Evolutionary conservation across 2,888 invertebrate genomes (phyloP).

Genomic region (Platycheirus albimanus): DNA sequence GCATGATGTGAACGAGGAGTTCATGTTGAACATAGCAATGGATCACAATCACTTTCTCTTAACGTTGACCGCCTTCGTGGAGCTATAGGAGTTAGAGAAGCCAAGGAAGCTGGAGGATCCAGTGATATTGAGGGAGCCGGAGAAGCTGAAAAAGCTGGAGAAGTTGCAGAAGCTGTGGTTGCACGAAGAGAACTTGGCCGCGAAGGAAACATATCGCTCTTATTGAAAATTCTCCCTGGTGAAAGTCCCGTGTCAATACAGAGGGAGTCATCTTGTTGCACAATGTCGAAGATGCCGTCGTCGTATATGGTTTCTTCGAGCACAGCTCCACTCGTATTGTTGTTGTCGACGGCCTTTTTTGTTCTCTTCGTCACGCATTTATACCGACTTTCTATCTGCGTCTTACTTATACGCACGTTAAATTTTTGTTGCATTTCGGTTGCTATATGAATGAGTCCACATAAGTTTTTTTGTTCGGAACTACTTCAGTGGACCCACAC

Average conservation of each 20-base stretch:
- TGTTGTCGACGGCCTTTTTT: background rate
- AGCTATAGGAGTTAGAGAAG: too few species aligned
- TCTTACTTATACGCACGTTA: too few species aligned
- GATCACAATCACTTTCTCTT: too few species aligned
- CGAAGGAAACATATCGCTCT: background rate
- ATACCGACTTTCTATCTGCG: background rate
- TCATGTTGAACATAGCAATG: too few species aligned
- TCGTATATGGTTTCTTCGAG: background rate
- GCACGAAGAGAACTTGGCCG: too few species aligned
- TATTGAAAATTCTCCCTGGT: background rate
- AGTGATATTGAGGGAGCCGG: too few species aligned
- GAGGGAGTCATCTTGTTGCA: background rate
- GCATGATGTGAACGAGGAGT: too few species aligned
- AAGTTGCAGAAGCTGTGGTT: too few species aligned
- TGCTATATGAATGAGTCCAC: background rate
- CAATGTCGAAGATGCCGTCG: background rate
- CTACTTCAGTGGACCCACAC: background rate
- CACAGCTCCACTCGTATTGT: background rate
- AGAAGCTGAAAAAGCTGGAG: too few species aligned
- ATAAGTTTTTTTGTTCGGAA: background rate
- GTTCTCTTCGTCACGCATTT: background rate
- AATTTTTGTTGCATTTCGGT: background rate
- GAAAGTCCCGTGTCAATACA: background rate
- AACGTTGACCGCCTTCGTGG: too few species aligned
- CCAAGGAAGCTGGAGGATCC: too few species aligned